Base-by-base conservation (phyloP, 2,888 invertebrate genomes). In the Heteromurus nitidus region DNA sequence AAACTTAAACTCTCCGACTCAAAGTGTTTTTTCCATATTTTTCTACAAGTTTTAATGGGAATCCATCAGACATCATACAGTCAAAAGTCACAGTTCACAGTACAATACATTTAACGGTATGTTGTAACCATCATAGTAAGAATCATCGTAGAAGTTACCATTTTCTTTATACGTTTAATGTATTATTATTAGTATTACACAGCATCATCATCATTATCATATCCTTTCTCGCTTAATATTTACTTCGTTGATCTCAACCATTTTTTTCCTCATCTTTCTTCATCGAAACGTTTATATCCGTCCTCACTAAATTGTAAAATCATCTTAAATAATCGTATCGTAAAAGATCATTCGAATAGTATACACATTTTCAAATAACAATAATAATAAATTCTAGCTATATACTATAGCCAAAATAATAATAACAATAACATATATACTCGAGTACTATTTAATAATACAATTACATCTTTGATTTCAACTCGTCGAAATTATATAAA, bases 51-150 rank as follows among this genome's bases (percentile, higher is more conserved):
- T 77, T 77, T 85, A 81, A 81, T 83, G 83, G 83, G 85, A 85
- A 85, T 85, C 83, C 82, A 83, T 84, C 79, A 85, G 85, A 85
- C 84, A 85, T 85, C 74, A 85, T 83, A 85, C 81, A 84, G 85
- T 85, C 83, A 84, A 77, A 79, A 85, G 82, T 85, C 84, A 84
- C 84, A 85, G 83, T 84, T 85, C 84, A 84, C 85, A 84, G 83
- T 84, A 85, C 84, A 77, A 77, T 77, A 77, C 77, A 77, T 77
- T 77, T 77, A 77, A 77, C 77, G 77, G 77, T 77, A 77, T 77
- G 77, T 77, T 77, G 77, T 77, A 75, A 67, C 62, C 74, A 62
- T 65, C 18, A 55, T 69, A 36, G 73, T 75, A 77, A 69, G 60
- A 77, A 77, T 69, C 77, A 58, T 77, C 60, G 69, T 50, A 75